Evolutionary conservation across 2,113 vertebrate species (phyloP).

Genomic region (Uria aalge): DNA sequence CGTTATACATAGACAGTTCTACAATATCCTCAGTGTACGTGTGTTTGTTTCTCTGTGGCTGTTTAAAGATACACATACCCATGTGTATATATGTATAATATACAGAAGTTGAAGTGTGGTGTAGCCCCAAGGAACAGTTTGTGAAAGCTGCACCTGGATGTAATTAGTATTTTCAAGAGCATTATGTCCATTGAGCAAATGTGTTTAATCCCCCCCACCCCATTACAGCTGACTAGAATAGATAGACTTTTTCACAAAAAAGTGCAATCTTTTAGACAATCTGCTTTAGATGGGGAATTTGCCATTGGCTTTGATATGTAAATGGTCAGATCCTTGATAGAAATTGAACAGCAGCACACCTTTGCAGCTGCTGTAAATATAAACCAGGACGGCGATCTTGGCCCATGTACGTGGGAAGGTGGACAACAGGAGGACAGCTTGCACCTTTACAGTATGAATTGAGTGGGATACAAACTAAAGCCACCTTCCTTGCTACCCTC

Average conservation of each 20-base stretch:
- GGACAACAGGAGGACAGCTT: neutral
- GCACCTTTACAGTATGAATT: neutral
- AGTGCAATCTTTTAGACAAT: neutral
- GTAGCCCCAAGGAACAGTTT: neutral
- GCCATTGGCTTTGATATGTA: neutral
- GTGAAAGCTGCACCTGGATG: neutral
- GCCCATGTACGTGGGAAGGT: rapidly evolving
- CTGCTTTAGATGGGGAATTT: neutral
- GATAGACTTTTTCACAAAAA: neutral
- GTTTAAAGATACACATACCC: neutral
- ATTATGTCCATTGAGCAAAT: neutral
- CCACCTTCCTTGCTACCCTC: neutral
- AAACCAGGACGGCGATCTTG: rapidly evolving
- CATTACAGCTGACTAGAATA: neutral
- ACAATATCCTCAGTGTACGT: neutral
- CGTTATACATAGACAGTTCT: neutral
- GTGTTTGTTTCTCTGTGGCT: neutral
- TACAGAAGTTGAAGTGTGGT: neutral
- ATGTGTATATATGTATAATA: neutral
- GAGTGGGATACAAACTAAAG: neutral
- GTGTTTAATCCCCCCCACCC: neutral
- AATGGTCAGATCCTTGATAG: neutral
- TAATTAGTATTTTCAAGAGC: neutral
- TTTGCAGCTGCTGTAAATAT: neutral
- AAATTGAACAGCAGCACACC: neutral